A percentile compares a stretch with the other conserved stretches of the same genome.
Evolutionary conservation across 2,797 vertebrate species (phyloP).

Genomic region (Syncerus caffer): DNA sequence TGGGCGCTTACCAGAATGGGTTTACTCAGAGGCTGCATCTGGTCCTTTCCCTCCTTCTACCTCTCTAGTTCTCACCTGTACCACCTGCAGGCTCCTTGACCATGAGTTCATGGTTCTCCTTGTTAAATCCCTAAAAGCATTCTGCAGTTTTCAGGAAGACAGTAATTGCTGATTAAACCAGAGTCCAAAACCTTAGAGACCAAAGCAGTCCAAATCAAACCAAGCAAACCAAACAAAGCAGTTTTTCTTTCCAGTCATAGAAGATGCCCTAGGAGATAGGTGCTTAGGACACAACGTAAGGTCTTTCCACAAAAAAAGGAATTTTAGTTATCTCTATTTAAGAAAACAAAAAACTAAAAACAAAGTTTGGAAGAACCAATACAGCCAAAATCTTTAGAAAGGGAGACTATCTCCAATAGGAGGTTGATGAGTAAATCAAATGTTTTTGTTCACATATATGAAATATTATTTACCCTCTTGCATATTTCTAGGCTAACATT

Average conservation of each 20-base stretch:
- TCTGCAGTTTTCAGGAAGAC: background rate
- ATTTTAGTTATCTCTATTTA: background rate
- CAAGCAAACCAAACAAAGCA: background rate
- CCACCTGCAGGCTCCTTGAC: background rate
- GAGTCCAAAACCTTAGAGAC: background rate
- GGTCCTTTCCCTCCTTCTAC: background rate
- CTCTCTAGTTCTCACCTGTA: background rate
- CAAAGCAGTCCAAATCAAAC: background rate
- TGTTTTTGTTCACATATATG: background rate
- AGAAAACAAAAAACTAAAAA: background rate
- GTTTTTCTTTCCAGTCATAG: background rate
- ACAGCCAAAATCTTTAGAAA: background rate
- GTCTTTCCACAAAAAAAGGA: background rate
- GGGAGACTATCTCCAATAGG: background rate
- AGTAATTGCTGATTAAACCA: conserved; percentile 4
- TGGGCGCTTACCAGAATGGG: background rate
- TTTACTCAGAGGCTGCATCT: background rate
- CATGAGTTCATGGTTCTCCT: background rate
- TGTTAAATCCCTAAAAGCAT: background rate
- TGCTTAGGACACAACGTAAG: background rate
- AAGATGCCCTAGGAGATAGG: background rate
- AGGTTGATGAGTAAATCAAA: background rate
- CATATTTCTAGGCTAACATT: background rate
- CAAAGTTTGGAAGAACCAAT: background rate
- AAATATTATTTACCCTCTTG: background rate